A percentile compares a stretch with the other conserved stretches of the same genome.
Conservation (phyloP, 2,888 invertebrate genomes). For the Sussaba pulchella region DNA sequence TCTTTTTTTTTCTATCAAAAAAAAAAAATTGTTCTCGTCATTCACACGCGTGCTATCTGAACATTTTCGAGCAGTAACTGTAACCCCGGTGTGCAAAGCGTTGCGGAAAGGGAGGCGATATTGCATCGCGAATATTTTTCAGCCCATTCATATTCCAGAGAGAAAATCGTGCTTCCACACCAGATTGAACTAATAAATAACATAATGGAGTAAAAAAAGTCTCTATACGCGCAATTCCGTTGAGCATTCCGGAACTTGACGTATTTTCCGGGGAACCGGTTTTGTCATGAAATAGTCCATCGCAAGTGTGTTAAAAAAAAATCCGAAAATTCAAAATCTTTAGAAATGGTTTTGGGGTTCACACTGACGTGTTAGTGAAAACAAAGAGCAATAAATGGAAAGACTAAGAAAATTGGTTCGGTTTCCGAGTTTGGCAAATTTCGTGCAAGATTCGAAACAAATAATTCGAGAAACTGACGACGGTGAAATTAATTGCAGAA, state of each 20-base stretch:
- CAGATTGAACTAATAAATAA: slow-evolving; percentile 21
- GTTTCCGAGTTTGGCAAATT: slow-evolving; percentile 38
- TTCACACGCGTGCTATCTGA: slow-evolving; percentile 8
- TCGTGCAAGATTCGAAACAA: slow-evolving; percentile 48
- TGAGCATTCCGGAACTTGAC: not conserved
- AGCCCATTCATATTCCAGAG: slow-evolving; percentile 20
- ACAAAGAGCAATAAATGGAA: slow-evolving; percentile 69
- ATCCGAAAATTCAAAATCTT: not conserved
- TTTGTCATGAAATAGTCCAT: not conserved
- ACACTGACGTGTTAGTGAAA: not conserved
- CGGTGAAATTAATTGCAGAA: slow-evolving; percentile 78
- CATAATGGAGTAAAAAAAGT: not conserved
- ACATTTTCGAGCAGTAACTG: not conserved
- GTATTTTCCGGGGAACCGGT: not conserved
- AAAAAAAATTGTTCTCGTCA: slow-evolving; percentile 25
- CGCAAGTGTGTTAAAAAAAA: not conserved
- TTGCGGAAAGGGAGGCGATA: not conserved
- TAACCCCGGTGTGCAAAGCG: not conserved
- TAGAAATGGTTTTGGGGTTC: not conserved
- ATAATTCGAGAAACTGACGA: slow-evolving; percentile 25
- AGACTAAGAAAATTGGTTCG: slow-evolving; percentile 50
- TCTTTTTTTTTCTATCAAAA: slow-evolving; percentile 14
- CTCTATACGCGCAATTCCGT: not conserved
- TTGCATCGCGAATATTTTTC: slow-evolving; percentile 1
- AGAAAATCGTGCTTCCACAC: slow-evolving; percentile 18